Base-by-base conservation (phyloP, 2,888 invertebrate species). In the Teinopalpus imperialis region DNA sequence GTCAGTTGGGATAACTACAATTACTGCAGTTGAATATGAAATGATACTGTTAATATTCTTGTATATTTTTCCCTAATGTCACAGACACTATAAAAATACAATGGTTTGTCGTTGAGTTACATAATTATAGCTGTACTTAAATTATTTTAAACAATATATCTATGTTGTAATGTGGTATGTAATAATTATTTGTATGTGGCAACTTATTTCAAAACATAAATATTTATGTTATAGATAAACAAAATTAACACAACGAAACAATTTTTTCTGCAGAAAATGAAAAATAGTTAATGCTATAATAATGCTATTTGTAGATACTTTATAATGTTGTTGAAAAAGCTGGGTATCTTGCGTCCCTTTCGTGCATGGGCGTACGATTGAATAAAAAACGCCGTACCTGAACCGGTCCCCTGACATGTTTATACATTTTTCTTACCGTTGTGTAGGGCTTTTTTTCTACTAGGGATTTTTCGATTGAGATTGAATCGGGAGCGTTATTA, bases 381-480 rank as follows among this genome's bases (percentile, higher is more conserved):
- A 81, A 82, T 83, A 87, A 86, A 86, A 86, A 85, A 83, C 80
- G 83, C 79, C 80, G 82, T 87, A 88, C 88, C 86, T 87, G 85
- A 68, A 73, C 81, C 77, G 78, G 76, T 81, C 88, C 81, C 78
- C 61, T 78, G 78, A 79, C 77, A 75, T 86, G 81, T 85, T 86
- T 82, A 81, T 82, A 86, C 78, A 81, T 86, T 85, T 86, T 81
- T 83, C 83, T 85, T 82, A 77, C 77, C 74, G 69, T 72, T 74
- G 73, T 74, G 66, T 70, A 61, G 66, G 69, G 71, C 66, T 69
- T 80, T 83, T 85, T 85, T 86, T 44, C 44, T 78, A 77, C 78
- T 75, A 74, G 74, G 77, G 75, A 79, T 77, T 80, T 81, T 73
- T 80, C 82, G 77, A 82, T 85, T 79, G 83, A 77, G 81, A 81